A percentile compares a stretch with the other conserved stretches of the same genome.
These are phyloP conservation scores for Zosterops hypoxanthus DNA, from an alignment of 2,113 vertebrate species.

Conservation along the genomic window DNA sequence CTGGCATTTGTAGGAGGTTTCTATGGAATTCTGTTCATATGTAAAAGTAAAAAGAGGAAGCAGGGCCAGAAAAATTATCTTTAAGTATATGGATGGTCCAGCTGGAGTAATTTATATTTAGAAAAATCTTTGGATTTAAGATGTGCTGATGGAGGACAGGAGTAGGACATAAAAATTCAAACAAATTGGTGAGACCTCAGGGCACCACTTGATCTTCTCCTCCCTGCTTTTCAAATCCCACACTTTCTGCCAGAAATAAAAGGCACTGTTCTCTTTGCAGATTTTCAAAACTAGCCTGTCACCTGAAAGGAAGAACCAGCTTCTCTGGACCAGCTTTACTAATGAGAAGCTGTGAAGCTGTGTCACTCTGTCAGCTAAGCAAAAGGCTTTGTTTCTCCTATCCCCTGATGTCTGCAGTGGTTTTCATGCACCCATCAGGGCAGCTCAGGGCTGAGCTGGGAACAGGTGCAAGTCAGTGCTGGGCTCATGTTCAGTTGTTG, in stretches of 20 bases:
- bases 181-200: neutral
- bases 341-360: neutral
- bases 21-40: neutral
- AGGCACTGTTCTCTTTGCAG: neutral
- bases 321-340: neutral
- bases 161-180: neutral
- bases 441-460: neutral
- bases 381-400: neutral
- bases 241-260: neutral
- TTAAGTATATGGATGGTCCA: neutral
- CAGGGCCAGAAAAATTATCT: neutral
- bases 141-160: neutral
- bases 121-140: neutral
- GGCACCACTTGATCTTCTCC: neutral
- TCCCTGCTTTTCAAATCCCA: neutral
- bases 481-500: neutral
- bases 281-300: neutral
- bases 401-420: neutral
- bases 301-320: neutral
- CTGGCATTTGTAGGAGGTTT: neutral
- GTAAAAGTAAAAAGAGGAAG: neutral
- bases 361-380: neutral
- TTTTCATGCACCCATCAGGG: neutral
- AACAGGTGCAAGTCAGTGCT: neutral
- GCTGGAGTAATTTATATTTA: neutral